Percentiles rank a stretch among this genome's conserved stretches.
phyloP scores from a whole-genome alignment of 2,797 vertebrate genomes.

The Chloroceryle amazona region DNA sequence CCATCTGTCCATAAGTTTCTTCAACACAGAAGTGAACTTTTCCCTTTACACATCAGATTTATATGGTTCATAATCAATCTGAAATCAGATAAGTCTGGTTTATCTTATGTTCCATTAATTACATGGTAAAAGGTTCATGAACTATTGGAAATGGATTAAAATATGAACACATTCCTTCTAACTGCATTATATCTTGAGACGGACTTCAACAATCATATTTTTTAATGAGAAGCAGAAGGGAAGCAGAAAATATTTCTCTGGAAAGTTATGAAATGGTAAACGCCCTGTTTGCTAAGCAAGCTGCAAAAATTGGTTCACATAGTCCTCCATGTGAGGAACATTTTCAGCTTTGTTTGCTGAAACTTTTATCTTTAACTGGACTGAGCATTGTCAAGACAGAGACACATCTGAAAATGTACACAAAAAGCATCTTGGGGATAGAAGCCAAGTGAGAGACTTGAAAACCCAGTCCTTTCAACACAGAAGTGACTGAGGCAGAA shows the following conservation, averaged over 20 bases:
- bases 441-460: background rate
- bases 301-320: background rate
- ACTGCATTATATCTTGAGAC: background rate
- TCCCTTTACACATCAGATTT: background rate
- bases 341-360: background rate
- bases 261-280: background rate
- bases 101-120: background rate
- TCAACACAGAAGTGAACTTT: background rate
- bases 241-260: background rate
- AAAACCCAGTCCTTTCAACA: background rate
- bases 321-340: background rate
- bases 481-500: background rate
- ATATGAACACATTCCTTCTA: background rate
- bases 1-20: background rate
- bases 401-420: background rate
- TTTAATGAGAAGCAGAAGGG: background rate
- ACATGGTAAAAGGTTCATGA: background rate
- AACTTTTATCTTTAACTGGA: background rate
- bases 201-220: background rate
- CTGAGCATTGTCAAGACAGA: background rate
- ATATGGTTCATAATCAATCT: background rate
- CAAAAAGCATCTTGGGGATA: background rate
- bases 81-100: background rate
- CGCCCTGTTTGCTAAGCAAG: background rate
- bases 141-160: background rate